A percentile compares a stretch with the other conserved stretches of the same genome.
phyloP scores from a whole-genome alignment of 2,113 vertebrate species.

The Aphyosemion australe region DNA sequence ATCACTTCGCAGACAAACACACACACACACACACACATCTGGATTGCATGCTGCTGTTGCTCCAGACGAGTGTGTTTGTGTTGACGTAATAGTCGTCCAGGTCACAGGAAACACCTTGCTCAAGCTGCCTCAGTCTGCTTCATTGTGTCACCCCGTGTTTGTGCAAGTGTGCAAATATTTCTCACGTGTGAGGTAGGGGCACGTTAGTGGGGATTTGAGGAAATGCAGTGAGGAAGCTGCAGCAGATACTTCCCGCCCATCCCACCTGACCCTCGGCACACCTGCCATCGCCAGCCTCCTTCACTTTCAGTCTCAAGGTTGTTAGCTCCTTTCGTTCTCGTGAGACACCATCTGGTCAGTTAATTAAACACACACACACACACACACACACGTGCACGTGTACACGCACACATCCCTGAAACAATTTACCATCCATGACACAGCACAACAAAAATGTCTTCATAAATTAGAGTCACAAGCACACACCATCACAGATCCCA shows the following conservation, averaged over 20 bases:
- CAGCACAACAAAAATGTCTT: conserved; percentile 18
- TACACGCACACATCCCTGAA: background rate
- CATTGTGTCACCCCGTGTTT: conserved; percentile 59
- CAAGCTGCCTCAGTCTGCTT: conserved; percentile 37
- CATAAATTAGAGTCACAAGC: conserved; percentile 28
- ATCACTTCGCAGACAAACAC: conserved; percentile 19
- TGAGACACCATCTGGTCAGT: conserved; percentile 51
- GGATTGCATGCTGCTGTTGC: background rate
- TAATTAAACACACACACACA: background rate
- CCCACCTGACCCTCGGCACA: conserved; percentile 19
- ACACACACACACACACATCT: background rate
- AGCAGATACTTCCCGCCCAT: conserved; percentile 49
- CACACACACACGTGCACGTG: background rate
- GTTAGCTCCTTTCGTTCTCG: conserved; percentile 16
- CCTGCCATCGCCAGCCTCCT: background rate
- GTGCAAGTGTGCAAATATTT: conserved; percentile 4
- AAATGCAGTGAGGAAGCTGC: conserved; percentile 59
- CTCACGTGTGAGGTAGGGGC: background rate
- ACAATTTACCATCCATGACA: conserved; percentile 40
- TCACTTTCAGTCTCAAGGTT: conserved; percentile 28
- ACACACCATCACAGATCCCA: conserved; percentile 5
- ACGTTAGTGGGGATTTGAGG: conserved; percentile 14
- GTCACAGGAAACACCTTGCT: conserved; percentile 78
- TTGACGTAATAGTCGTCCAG: conserved; percentile 41
- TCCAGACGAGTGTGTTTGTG: conserved; percentile 24